A percentile compares a stretch with the other conserved stretches of the same genome.
phyloP scores from a whole-genome alignment of 2,888 invertebrate genomes.

The Plutella xylostella region DNA sequence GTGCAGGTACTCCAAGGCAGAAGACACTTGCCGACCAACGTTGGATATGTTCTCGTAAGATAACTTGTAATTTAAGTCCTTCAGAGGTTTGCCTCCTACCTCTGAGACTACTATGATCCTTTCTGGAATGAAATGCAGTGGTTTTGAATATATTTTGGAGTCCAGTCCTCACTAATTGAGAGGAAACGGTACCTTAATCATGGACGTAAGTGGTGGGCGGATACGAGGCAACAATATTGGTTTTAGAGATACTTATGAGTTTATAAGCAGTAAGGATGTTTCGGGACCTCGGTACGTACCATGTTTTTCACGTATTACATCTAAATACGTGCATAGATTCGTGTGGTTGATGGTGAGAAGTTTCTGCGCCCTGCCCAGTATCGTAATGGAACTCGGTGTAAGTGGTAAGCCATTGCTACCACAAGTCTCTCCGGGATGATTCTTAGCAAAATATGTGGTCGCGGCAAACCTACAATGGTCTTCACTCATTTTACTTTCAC shows the following conservation, averaged over 20 bases:
- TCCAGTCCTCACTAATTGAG: too few relatives aligned
- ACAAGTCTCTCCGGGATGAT: slow-evolving; percentile 90
- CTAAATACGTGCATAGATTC: slow-evolving; percentile 89
- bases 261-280: too few relatives aligned
- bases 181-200: too few relatives aligned
- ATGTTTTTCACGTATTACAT: slow-evolving; percentile 93
- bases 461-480: slow-evolving; percentile 76
- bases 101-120: slow-evolving; percentile 87
- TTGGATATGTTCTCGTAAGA: slow-evolving; percentile 65
- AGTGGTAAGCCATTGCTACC: slow-evolving; percentile 96
- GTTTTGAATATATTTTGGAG: too few relatives aligned
- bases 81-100: slow-evolving; percentile 76
- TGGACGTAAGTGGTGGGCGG: too few relatives aligned
- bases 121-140: slow-evolving; percentile 66
- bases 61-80: slow-evolving; percentile 56
- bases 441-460: slow-evolving; percentile 90
- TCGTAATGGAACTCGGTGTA: slow-evolving; percentile 96
- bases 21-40: slow-evolving; percentile 79
- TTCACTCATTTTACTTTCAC: slow-evolving; percentile 26
- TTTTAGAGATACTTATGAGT: too few relatives aligned
- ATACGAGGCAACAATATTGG: too few relatives aligned
- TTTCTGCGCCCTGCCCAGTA: slow-evolving; percentile 88
- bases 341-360: slow-evolving; percentile 83
- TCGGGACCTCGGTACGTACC: too few relatives aligned
- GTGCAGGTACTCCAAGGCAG: slow-evolving; percentile 80